Conservation (phyloP, 2,888 invertebrate genomes). For the Bruchidius siliquastri region DNA sequence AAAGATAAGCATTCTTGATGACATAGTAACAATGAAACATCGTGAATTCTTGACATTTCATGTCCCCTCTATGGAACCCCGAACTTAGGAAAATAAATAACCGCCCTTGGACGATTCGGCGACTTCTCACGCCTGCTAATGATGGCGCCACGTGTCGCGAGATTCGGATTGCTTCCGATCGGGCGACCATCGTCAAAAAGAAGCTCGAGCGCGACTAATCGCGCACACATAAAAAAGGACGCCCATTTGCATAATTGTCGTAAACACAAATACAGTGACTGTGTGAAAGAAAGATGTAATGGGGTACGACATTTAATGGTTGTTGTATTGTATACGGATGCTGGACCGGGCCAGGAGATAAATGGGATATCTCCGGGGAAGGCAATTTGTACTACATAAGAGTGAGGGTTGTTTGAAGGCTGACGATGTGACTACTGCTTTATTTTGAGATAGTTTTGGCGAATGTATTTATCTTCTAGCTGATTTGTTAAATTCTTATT, state of each 20-base stretch:
- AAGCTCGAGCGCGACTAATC: constrained; percentile 32
- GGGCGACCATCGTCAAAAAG: constrained; percentile 35
- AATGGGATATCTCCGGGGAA: constrained; percentile 2
- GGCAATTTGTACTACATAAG: background rate
- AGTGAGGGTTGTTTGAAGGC: background rate
- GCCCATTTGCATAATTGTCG: constrained; percentile 32
- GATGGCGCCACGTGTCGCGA: constrained; percentile 44
- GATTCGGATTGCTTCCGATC: constrained; percentile 42
- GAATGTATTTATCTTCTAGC: too few relatives aligned
- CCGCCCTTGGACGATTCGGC: background rate
- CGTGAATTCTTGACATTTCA: background rate
- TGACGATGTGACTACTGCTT: background rate
- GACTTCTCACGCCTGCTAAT: constrained; percentile 47
- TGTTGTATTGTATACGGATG: constrained; percentile 6
- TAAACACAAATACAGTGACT: constrained; percentile 14
- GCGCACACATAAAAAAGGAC: constrained; percentile 27
- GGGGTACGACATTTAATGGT: constrained; percentile 8
- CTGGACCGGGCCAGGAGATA: background rate
- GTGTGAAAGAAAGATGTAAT: constrained; percentile 5
- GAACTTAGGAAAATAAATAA: constrained; percentile 6
- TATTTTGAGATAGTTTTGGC: too few relatives aligned
- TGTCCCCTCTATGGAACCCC: background rate
- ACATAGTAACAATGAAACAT: background rate
- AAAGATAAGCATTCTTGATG: too few relatives aligned
- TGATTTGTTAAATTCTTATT: too few relatives aligned